These are phyloP conservation scores for Orthosia incerta DNA, from an alignment of 2,888 invertebrate genomes.

Conservation along the genomic window DNA sequence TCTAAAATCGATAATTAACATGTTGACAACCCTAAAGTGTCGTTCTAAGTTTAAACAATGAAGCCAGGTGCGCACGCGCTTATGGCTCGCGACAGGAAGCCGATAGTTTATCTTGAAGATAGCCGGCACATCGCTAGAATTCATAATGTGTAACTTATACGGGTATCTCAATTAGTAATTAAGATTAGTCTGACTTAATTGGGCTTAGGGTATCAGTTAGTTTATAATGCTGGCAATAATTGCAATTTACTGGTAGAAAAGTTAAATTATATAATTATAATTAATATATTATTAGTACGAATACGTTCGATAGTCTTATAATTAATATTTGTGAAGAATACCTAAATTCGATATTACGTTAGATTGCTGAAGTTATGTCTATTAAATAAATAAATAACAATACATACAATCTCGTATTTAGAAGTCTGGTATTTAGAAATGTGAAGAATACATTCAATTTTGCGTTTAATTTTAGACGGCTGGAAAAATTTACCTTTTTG, in stretches of 20 bases:
- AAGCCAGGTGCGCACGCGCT: constrained; percentile 74
- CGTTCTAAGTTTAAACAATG: constrained; percentile 68
- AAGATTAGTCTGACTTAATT: constrained; percentile 55
- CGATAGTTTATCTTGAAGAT: constrained; percentile 70
- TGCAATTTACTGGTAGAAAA: constrained; percentile 9
- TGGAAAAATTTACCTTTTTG: not conserved
- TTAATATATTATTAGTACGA: not conserved
- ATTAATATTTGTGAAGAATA: no score
- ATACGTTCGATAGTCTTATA: not conserved
- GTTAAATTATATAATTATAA: no score
- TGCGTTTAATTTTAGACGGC: not conserved
- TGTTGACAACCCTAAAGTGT: constrained; percentile 65
- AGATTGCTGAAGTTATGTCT: not conserved
- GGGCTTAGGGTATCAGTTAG: constrained; percentile 32
- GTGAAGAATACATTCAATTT: not conserved
- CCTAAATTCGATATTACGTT: not conserved
- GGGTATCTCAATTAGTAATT: constrained; percentile 66
- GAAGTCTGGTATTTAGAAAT: not conserved
- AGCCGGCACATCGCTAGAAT: constrained; percentile 72
- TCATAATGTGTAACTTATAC: constrained; percentile 67
- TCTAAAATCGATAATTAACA: constrained; percentile 39
- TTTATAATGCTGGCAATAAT: constrained; percentile 35
- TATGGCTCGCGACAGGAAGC: constrained; percentile 69
- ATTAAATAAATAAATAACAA: not conserved
- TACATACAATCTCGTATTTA: not conserved